Base-by-base conservation (phyloP, 37 sponge, comb jelly and placozoan species). In the Amphimedon queenslandica region DNA sequence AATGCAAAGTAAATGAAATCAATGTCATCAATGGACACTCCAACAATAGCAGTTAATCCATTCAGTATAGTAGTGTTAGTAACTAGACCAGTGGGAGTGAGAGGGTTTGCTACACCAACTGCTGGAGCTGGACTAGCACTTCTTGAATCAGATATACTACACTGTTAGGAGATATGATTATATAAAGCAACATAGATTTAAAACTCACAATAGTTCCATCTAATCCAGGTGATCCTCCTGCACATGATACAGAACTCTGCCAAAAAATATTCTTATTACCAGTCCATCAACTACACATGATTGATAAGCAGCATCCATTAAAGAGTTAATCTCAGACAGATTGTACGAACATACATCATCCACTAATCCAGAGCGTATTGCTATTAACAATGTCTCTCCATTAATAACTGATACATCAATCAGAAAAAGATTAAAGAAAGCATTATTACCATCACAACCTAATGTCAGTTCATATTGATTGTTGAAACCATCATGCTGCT, bases 321-420 rank as follows among this genome's bases (percentile, higher is more conserved):
- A n/a, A 29, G 56, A 10, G 71, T 70, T 23, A 42, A 70, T 70
- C 2, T 38, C 13, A 6, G 71, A 41, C 32, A 70, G 55, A 29
- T 24, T 31, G 31, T 70, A 70, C 3, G 71, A 29, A 37, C 71
- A 70, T 51, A 70, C 56, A n/a, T 51, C 5, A 43, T 29, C 32
- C n/a, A n/a, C n/a, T 41, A 23, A 42, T 23, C 35, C 13, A 10
- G 1, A 27, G 6, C 4, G 2, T 41, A 27, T 42, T 37, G 29
- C 47, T 3, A 29, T 51, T 23, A 70, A 42, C 51, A 41, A 6
- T 37, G 71, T 37, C 55, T 28, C 71, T 37, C 51, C 71, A 42
- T 10, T 36, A 16, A 70, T 1, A n/a, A 41, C 55, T 25, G 71
- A 18, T 4, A 28, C 23, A 23, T 51, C 37, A 10, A 8, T 3